These are phyloP conservation scores for Drosophila teissieri DNA, from an alignment of 1,140 invertebrate species.

Conservation along the genomic window DNA sequence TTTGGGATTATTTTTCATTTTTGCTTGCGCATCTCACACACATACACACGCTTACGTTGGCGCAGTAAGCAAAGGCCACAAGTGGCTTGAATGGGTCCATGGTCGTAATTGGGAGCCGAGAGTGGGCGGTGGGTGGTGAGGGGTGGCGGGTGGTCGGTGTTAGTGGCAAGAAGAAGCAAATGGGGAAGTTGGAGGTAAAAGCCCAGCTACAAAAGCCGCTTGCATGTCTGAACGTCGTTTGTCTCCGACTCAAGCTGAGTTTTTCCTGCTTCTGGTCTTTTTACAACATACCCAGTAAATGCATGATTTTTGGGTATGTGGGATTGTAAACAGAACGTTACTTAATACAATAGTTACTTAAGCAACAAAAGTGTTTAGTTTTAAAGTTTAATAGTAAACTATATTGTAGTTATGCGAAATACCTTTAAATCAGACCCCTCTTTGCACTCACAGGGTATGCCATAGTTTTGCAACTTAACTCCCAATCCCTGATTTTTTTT, in stretches of 20 bases:
- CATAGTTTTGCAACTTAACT: background rate
- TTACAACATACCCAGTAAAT: background rate
- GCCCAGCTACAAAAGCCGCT: slow-evolving; percentile 60
- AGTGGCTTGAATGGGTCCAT: slow-evolving; percentile 67
- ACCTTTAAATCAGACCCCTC: background rate
- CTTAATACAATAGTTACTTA: no score
- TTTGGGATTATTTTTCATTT: slow-evolving; percentile 83
- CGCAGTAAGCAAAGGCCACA: slow-evolving; percentile 59
- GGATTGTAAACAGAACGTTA: no score
- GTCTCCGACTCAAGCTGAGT: slow-evolving; percentile 58
- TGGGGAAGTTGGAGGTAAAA: slow-evolving; percentile 5
- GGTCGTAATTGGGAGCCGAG: slow-evolving; percentile 35
- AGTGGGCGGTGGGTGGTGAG: slow-evolving; percentile 9
- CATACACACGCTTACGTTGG: background rate
- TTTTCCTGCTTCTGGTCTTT: slow-evolving; percentile 15
- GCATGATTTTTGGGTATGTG: no score
- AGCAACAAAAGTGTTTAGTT: no score
- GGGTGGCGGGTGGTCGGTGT: background rate
- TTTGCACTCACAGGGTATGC: background rate
- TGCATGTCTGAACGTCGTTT: slow-evolving; percentile 78
- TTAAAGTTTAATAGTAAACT: background rate
- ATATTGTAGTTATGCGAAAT: background rate
- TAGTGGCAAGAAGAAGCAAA: background rate
- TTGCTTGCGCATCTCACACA: slow-evolving; percentile 64
- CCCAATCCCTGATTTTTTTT: background rate